Base-by-base conservation (phyloP, 2,797 vertebrate species). In the Urosaurus nigricauda region DNA sequence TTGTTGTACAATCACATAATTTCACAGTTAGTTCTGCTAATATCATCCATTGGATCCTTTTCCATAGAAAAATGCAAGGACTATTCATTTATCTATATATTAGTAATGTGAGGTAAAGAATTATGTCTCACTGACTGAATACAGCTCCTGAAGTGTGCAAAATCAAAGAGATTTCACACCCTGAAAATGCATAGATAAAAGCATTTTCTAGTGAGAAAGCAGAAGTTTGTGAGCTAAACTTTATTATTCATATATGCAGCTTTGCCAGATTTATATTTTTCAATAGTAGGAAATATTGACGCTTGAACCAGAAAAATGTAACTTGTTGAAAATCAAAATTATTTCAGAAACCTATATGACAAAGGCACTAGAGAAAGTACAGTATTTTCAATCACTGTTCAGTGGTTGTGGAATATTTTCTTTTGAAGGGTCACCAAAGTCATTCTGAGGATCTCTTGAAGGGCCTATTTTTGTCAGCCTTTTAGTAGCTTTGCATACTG, bases 161-260 rank as follows among this genome's bases (percentile, higher is more conserved):
- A 80, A 84, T 90, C 73, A 74, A 85, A 94, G 91, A 82, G 87
- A 94, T 95, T 95, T 95, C 84, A 83, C 87, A 83, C 2, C 0
- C n/a, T 85, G 78, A 87, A 90, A 83, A 90, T 82, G 73, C 91
- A 84, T 94, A 88, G 93, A 86, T 90, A 96, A 95, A 94, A 90
- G 53, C 86, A 95, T 95, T 94, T 51, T 91, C 84, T 83, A 86
- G 84, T 93, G 92, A 94, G 89, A 94, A 94, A 92, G 79, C 89
- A 85, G 86, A 93, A 93, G 89, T 95, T 95, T 94, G 79, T 88
- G 73, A 93, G 92, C 89, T 84, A 94, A 95, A 94, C 75, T 92
- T n/a, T 93, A 80, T 95, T 95, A 94, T 92, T 93, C 74, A 84
- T 87, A 32, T 60, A 79, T 87, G 32, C 0, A 0, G 37, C 90